Evolutionary conservation across 2,888 invertebrate species (phyloP).

Genomic region (Julus scandinavius): DNA sequence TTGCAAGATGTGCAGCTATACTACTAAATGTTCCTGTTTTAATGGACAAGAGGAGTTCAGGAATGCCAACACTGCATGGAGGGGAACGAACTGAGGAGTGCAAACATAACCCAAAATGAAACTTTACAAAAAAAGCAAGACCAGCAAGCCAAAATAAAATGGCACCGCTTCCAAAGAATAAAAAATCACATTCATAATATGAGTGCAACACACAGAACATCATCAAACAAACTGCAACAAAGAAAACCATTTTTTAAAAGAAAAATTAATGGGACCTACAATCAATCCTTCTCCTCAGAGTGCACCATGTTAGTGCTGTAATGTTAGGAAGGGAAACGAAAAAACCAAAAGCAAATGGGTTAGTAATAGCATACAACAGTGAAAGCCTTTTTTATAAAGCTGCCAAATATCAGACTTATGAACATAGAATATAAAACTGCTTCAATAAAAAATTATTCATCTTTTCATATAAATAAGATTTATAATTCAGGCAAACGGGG

Average conservation of each 20-base stretch:
- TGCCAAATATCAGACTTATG: not conserved
- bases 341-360: slow-evolving; percentile 54
- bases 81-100: slow-evolving; percentile 57
- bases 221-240: slow-evolving; percentile 40
- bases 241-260: slow-evolving; percentile 54
- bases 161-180: not conserved
- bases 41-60: slow-evolving; percentile 58
- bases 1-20: slow-evolving; percentile 59
- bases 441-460: not conserved
- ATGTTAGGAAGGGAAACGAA: slow-evolving; percentile 59
- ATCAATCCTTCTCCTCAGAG: slow-evolving; percentile 89
- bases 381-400: slow-evolving; percentile 24
- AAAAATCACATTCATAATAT: slow-evolving; percentile 27
- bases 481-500: too few species aligned
- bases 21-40: slow-evolving; percentile 60
- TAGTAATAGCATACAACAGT: slow-evolving; percentile 45
- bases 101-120: slow-evolving; percentile 55
- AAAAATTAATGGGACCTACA: slow-evolving; percentile 73
- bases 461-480: too few species aligned
- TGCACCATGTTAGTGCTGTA: slow-evolving; percentile 92
- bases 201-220: slow-evolving; percentile 40
- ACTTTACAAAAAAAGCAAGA: slow-evolving; percentile 55
- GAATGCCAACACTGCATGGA: slow-evolving; percentile 56
- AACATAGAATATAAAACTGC: slow-evolving; percentile 9
- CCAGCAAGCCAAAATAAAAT: slow-evolving; percentile 49